Conservation (phyloP, 37 sponge, comb jelly and placozoan genomes). For the Aplysina aerophoba region DNA sequence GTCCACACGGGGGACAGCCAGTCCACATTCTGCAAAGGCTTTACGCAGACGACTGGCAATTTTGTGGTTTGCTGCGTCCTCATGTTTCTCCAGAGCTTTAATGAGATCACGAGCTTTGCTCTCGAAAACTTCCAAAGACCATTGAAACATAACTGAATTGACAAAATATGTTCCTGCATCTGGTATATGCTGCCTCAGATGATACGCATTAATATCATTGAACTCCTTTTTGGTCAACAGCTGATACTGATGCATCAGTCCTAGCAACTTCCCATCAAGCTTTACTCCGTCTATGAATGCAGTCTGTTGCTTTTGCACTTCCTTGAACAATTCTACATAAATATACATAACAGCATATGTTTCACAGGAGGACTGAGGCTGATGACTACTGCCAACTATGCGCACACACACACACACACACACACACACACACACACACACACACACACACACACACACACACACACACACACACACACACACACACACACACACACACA, state of each 20-base stretch:
- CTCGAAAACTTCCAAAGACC: neutral
- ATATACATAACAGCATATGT: too few relatives aligned
- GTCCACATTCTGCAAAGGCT: too few relatives aligned
- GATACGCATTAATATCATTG: neutral
- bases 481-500: constrained; percentile 29
- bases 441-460: constrained; percentile 33
- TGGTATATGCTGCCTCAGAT: too few relatives aligned
- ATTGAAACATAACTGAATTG: neutral
- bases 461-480: constrained; percentile 38
- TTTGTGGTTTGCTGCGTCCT: neutral
- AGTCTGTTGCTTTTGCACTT: neutral
- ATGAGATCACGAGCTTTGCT: neutral
- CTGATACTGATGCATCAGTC: neutral
- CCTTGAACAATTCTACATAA: neutral
- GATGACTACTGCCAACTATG: too few relatives aligned
- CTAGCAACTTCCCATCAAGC: neutral
- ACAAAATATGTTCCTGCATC: neutral
- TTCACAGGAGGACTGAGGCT: too few relatives aligned
- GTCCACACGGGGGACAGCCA: too few relatives aligned
- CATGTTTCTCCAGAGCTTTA: neutral
- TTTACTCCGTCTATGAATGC: neutral
- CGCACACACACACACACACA: constrained; percentile 10
- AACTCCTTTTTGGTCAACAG: neutral
- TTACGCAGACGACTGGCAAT: neutral
- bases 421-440: constrained; percentile 22